Conservation (phyloP, 2,888 invertebrate species). For the Athalia rosae region DNA sequence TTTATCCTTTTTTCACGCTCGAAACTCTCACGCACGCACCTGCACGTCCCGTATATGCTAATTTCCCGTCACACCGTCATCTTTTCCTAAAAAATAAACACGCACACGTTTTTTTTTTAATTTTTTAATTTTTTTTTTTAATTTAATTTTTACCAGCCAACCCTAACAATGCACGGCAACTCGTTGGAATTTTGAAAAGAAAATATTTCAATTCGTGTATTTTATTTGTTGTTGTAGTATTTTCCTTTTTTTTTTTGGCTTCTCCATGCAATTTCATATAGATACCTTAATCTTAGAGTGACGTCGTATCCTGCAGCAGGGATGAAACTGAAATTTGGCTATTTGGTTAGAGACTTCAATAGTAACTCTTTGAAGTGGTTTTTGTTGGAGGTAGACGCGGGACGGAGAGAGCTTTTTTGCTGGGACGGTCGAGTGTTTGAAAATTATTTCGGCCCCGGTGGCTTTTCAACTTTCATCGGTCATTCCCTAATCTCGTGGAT, state of each 20-base stretch:
- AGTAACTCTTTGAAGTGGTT: too few relatives aligned
- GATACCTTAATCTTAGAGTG: too few relatives aligned
- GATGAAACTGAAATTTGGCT: too few relatives aligned
- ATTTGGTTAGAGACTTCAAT: too few relatives aligned
- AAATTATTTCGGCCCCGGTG: constrained; percentile 3
- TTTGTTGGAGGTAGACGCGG: too few relatives aligned
- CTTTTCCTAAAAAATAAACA: neutral
- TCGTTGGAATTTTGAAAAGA: too few relatives aligned
- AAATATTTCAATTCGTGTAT: too few relatives aligned
- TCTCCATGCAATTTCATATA: too few relatives aligned
- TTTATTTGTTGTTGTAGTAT: neutral
- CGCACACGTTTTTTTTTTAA: constrained; percentile 3
- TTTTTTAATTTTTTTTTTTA: constrained; percentile 10
- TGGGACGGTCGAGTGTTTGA: neutral
- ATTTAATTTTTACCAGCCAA: neutral
- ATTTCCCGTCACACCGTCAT: constrained; percentile 24
- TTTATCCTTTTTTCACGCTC: neutral
- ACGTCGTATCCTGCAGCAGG: too few relatives aligned
- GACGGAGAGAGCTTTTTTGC: neutral
- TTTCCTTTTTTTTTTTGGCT: neutral
- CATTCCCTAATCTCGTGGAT: neutral
- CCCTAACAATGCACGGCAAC: too few relatives aligned
- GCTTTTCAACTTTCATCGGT: neutral
- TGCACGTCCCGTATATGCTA: neutral
- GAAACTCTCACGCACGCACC: neutral